phyloP scores from a whole-genome alignment of 1,140 invertebrate species.

The Melanaphis sacchari region DNA sequence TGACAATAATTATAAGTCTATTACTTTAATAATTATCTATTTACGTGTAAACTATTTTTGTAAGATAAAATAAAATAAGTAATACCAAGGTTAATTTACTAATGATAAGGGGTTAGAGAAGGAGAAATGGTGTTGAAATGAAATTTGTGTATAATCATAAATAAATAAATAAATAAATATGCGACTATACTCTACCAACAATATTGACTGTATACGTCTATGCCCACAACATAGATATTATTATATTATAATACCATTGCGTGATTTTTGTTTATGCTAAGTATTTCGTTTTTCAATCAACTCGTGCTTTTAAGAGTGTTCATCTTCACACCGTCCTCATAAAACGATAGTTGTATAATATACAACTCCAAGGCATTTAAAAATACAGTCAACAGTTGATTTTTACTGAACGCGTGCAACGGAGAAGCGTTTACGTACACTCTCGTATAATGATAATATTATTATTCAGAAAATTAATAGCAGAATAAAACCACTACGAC shows the following conservation, averaged over 20 bases:
- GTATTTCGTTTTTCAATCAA: not conserved
- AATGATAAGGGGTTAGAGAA: not conserved
- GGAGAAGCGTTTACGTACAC: not conserved
- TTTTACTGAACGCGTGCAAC: not conserved
- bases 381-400: not conserved
- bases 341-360: not conserved
- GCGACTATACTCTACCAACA: not conserved
- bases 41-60: not conserved
- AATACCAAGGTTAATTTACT: not conserved
- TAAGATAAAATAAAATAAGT: not conserved
- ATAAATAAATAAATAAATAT: not conserved
- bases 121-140: not conserved
- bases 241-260: not conserved
- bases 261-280: not conserved
- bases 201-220: not conserved
- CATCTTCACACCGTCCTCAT: not conserved
- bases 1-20: not conserved
- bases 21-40: not conserved
- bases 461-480: not conserved
- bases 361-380: not conserved
- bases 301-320: not conserved
- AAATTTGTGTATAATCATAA: not conserved
- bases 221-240: no score
- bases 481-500: not conserved
- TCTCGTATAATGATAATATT: not conserved